Conservation (phyloP, 2,113 vertebrate species). For the Catharus minimus region DNA sequence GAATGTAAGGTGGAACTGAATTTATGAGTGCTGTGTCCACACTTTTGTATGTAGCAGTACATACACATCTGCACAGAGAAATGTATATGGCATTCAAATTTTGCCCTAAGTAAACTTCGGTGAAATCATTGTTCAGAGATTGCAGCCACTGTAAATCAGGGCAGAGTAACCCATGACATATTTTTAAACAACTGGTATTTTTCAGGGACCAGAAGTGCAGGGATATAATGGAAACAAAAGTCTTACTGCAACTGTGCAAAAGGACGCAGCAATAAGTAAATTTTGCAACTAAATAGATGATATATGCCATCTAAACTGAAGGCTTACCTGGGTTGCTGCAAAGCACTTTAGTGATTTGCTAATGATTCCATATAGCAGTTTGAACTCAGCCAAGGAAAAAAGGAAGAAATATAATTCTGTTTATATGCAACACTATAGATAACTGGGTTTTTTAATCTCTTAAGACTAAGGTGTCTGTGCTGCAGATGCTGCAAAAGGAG, state of each 20-base stretch:
- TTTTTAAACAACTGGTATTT: background rate
- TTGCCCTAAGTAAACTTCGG: background rate
- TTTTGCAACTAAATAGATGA: background rate
- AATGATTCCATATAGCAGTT: slow-evolving; percentile 10
- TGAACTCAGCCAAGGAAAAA: background rate
- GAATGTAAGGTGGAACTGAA: background rate
- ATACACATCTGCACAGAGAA: background rate
- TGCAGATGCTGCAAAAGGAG: background rate
- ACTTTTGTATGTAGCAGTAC: background rate
- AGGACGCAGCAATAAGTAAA: background rate
- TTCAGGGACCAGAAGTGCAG: background rate
- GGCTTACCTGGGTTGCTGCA: slow-evolving; percentile 19
- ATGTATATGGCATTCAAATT: background rate
- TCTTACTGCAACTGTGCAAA: background rate
- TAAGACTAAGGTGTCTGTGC: background rate
- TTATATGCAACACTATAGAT: background rate
- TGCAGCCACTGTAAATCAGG: background rate
- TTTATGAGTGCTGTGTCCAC: background rate
- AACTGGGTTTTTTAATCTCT: background rate
- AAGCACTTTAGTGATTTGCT: background rate
- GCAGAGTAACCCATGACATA: background rate
- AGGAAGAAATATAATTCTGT: background rate
- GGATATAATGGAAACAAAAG: background rate
- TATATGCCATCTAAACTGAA: slow-evolving; percentile 18
- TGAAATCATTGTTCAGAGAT: background rate